Base-by-base conservation (phyloP, 2,888 invertebrate genomes). In the Pheosia tremula region DNA sequence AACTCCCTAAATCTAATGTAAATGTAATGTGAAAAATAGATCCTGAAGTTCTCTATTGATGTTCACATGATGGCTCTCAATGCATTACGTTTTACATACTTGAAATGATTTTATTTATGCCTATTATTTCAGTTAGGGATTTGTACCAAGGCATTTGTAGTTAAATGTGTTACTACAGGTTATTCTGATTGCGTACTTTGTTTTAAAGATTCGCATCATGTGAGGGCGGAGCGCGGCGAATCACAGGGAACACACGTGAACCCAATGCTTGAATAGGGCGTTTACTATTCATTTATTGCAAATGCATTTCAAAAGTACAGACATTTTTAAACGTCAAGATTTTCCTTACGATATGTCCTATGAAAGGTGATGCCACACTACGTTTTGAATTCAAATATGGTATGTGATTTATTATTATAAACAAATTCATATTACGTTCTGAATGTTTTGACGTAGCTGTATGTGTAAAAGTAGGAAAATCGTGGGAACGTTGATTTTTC, bases 161-260 rank as follows among this genome's bases (percentile, higher is more conserved):
- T 69, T 54, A 64, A 71, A 58, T 55, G 52, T 64, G 37, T 55
- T 66, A 55, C 47, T 24, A 50, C 9, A 37, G 37, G 9, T 53
- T 59, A 62, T 62, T 61, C 52, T 54, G 43, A 36, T 61, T 59
- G 58, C 67, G 67, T 75, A 71, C 71, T 68, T 59, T 65, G 75
- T 73, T 75, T 82, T 77, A 82, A 72, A 83, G 84, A 89, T 89
- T 88, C 85, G 68, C 67, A 64, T 66, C 86, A 75, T 84, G 86
- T 83, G 74, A 79, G 76, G 77, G 78, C 77, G 74, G 74, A 72
- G 77, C 72, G 80, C 78, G 74, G 78, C 77, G 72, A 74, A 83
- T 79, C 83, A 79, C 68, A 78, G 70, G 66, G 62, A 65, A 39
- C 7, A 70, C 60, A 77, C 88, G 85, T 88, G 87, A 77, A 84